These are phyloP conservation scores for Meta bourneti DNA, from an alignment of 2,888 invertebrate species.

Conservation along the genomic window DNA sequence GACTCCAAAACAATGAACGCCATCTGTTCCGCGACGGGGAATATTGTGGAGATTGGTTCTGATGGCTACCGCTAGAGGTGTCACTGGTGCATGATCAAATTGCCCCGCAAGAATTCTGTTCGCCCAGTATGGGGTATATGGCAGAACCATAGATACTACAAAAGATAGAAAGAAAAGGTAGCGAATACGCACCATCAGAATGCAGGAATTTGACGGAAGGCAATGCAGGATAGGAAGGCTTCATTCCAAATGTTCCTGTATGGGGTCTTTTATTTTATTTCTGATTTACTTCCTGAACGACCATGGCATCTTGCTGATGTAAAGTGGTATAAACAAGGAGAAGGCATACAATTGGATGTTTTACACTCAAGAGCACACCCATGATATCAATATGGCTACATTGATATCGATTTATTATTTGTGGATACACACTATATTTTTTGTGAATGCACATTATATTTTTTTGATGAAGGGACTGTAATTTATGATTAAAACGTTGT, in stretches of 20 bases:
- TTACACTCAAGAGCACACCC: no score
- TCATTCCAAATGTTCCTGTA: background rate
- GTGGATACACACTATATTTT: no score
- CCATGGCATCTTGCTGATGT: no score
- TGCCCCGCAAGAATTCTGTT: conserved; percentile 24
- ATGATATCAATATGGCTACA: no score
- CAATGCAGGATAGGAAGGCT: background rate
- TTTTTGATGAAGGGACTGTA: no score
- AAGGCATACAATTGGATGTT: no score
- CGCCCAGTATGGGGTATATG: background rate
- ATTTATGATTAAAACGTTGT: no score
- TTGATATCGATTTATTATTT: no score
- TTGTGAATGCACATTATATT: no score
- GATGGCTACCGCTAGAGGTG: conserved; percentile 20
- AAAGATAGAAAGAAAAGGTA: background rate
- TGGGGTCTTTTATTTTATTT: background rate
- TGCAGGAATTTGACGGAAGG: conserved; percentile 6
- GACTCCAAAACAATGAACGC: background rate
- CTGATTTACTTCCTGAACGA: background rate
- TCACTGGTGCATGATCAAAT: conserved; percentile 47
- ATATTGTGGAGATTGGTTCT: conserved; percentile 20
- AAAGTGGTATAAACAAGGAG: no score
- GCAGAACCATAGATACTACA: background rate
- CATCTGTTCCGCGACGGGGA: background rate
- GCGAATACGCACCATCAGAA: background rate